Conservation (phyloP, 2,797 vertebrate species). For the Gallinago solitaria region DNA sequence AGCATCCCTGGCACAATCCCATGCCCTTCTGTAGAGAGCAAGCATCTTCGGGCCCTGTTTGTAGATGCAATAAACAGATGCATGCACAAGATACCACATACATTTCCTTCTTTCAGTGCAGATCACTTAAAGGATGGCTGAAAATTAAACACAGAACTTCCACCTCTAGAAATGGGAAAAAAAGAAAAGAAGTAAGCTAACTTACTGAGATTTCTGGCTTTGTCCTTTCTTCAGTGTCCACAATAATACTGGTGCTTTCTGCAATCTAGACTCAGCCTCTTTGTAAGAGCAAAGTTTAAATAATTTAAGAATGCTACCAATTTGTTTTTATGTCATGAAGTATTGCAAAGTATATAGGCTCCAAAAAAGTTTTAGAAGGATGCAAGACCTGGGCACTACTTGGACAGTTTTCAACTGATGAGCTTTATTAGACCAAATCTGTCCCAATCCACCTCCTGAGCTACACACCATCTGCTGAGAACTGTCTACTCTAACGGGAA, state of each 20-base stretch:
- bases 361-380: not conserved
- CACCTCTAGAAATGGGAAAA: not conserved
- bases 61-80: not conserved
- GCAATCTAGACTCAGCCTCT: not conserved
- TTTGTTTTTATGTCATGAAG: not conserved
- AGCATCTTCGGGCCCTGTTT: not conserved
- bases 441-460: not conserved
- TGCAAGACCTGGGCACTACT: not conserved
- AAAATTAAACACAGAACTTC: not conserved
- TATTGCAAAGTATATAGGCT: not conserved
- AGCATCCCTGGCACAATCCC: not conserved
- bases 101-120: not conserved
- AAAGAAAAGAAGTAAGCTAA: not conserved
- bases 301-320: not conserved
- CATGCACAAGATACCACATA: not conserved
- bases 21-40: not conserved
- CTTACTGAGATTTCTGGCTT: not conserved
- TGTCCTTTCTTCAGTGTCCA: not conserved
- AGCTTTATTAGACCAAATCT: not conserved
- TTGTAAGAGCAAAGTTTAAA: not conserved
- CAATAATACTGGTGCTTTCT: slow-evolving; percentile 43
- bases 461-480: not conserved
- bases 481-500: not conserved
- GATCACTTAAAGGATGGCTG: not conserved
- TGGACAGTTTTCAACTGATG: not conserved